Percentiles rank a stretch among this genome's conserved stretches.
Evolutionary conservation across 2,888 invertebrate species (phyloP).

Genomic region (Agrotis segetum): DNA sequence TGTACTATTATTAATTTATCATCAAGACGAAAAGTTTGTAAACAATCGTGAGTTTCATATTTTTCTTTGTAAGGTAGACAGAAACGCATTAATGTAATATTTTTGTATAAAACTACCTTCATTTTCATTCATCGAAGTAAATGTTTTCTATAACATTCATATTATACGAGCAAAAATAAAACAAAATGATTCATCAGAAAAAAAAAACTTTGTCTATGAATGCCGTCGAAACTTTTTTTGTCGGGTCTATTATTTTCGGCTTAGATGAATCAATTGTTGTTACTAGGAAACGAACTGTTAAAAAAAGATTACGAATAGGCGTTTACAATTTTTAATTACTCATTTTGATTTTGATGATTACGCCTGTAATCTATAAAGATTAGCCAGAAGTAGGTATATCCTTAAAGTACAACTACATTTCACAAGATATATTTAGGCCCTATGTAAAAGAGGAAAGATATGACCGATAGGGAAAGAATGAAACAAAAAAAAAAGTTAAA

Average conservation of each 20-base stretch:
- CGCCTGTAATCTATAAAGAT: too few relatives aligned
- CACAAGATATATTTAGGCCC: neutral
- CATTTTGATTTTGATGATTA: neutral
- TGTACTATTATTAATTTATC: neutral
- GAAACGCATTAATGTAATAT: neutral
- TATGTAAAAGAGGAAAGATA: neutral
- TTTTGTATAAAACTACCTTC: neutral
- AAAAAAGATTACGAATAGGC: constrained; percentile 19
- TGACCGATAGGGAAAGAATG: too few relatives aligned
- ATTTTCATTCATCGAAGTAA: constrained; percentile 10
- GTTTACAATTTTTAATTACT: constrained; percentile 34
- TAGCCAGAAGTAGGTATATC: neutral
- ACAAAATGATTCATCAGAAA: constrained; percentile 17
- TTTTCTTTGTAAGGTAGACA: neutral
- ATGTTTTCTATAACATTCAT: constrained; percentile 4
- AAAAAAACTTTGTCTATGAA: constrained; percentile 40
- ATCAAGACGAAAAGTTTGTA: constrained; percentile 4
- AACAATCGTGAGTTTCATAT: neutral
- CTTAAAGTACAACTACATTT: neutral
- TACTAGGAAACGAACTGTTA: constrained; percentile 9
- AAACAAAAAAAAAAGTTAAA: neutral
- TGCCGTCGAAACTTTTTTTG: constrained; percentile 31
- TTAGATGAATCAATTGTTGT: constrained; percentile 46
- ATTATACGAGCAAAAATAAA: constrained; percentile 6
- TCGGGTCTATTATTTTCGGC: constrained; percentile 51